These are phyloP conservation scores for Leistus spinibarbis DNA, from an alignment of 2,888 invertebrate species.

Conservation along the genomic window DNA sequence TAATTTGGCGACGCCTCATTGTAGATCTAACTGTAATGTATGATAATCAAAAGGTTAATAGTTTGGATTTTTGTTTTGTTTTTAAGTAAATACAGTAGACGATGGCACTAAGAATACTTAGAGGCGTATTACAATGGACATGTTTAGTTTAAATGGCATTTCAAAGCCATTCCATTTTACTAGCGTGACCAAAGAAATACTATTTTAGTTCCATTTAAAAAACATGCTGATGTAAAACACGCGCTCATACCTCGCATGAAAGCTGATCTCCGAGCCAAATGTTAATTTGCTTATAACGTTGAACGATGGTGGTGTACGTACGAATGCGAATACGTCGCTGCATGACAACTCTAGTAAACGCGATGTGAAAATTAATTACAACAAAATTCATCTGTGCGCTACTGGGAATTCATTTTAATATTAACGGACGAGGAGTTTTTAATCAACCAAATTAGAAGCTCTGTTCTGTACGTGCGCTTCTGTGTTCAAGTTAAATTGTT, in stretches of 20 bases:
- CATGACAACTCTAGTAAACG: conserved; percentile 51
- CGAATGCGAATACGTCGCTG: conserved; percentile 52
- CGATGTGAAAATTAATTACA: conserved; percentile 52
- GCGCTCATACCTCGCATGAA: conserved; percentile 24
- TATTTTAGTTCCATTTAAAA: neutral
- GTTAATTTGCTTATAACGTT: conserved; percentile 46
- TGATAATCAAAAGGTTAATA: no score
- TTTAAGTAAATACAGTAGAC: no score
- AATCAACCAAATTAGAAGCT: conserved; percentile 53
- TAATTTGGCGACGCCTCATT: no score
- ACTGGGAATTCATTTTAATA: conserved; percentile 51
- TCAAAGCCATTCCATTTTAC: neutral
- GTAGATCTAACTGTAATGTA: no score
- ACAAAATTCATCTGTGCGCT: conserved; percentile 44
- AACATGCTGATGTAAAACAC: neutral
- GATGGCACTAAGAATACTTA: no score
- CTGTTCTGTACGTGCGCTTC: neutral
- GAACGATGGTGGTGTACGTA: conserved; percentile 37
- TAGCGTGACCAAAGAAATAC: neutral
- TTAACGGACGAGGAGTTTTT: conserved; percentile 53
- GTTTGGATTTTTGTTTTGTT: no score
- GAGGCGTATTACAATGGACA: no score
- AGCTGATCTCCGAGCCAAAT: conserved; percentile 45
- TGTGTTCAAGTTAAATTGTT: neutral
- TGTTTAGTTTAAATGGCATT: neutral